Evolutionary conservation across 2,888 invertebrate genomes (phyloP), one percentile per base, ranked within the genome.

Genomic region (Euzophera pinguis): DNA sequence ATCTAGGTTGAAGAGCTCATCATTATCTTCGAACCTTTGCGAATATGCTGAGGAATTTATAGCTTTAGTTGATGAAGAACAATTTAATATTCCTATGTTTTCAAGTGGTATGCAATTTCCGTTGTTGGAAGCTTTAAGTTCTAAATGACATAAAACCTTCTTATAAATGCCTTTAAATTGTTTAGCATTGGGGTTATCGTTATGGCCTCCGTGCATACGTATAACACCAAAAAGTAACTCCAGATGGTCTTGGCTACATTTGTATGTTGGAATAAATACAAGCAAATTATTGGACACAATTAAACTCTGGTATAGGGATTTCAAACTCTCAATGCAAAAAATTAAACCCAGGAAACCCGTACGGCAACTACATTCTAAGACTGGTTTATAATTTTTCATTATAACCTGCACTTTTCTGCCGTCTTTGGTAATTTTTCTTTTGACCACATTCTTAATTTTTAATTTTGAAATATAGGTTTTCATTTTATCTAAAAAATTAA

Each of bases 41-140:
- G 14, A 38, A 6, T 12, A 7, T 3, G 32, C 32, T 32, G 32
- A 38, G 13, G 14, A 13, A 38, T 38, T 38, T 14, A 12, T 38
- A 38, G 38, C n/a, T 14, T 38, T 12, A 14, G 1, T 38, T 27
- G 49, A 17, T 3, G 53, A 54, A 6, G 54, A 51, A 38, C 54
- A 54, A 3, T 22, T 54, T 3, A 54, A 32, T 27, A 55, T 22
- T 10, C 47, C 4, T 34, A 55, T 42, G 13, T 50, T 42, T 50
- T 55, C 55, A 1, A 55, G 37, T 13, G 55, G 47, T 12, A 55
- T 37, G 9, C 55, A 53, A 13, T 55, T 55, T 5, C 55, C 55
- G 8, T 43, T 50, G 12, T 22, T 16, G 45, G 34, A 32, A 5
- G 13, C 45, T 42, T 52, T 35, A 3, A 55, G 5, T 17, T 55